Evolutionary conservation across 2,888 invertebrate species (phyloP).

Genomic region (Drosophila lutescens): DNA sequence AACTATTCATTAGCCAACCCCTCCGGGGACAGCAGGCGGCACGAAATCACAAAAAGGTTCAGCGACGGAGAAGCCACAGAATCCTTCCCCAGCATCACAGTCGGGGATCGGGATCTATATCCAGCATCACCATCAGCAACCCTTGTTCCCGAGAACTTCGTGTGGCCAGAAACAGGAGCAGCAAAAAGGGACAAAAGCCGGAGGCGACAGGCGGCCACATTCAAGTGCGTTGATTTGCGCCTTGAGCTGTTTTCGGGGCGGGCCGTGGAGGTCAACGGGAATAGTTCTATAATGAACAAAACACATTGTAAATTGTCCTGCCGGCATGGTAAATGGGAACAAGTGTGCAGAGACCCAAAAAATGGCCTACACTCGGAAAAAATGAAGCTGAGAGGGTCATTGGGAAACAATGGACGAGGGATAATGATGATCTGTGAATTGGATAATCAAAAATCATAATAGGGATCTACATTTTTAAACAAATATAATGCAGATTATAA

Average conservation of each 20-base stretch:
- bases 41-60: slow-evolving; percentile 51
- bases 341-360: slow-evolving; percentile 53
- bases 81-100: slow-evolving; percentile 39
- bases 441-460: no score
- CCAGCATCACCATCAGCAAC: slow-evolving; percentile 33
- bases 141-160: slow-evolving; percentile 58
- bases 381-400: background rate
- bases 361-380: slow-evolving; percentile 42
- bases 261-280: slow-evolving; percentile 69
- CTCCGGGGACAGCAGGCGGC: slow-evolving; percentile 34
- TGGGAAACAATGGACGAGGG: background rate
- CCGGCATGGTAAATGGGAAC: slow-evolving; percentile 70
- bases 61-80: slow-evolving; percentile 61
- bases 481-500: no score
- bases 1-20: slow-evolving; percentile 77
- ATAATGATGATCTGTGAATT: no score
- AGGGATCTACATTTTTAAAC: no score
- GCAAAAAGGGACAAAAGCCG: slow-evolving; percentile 31
- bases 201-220: slow-evolving; percentile 65
- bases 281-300: slow-evolving; percentile 79
- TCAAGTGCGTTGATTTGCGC: slow-evolving; percentile 68
- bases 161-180: slow-evolving; percentile 44
- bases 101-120: slow-evolving; percentile 33
- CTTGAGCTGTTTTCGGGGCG: slow-evolving; percentile 56
- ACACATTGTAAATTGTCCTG: slow-evolving; percentile 80